phyloP scores from a whole-genome alignment of 2,888 invertebrate genomes.

The Orthosia cruda region DNA sequence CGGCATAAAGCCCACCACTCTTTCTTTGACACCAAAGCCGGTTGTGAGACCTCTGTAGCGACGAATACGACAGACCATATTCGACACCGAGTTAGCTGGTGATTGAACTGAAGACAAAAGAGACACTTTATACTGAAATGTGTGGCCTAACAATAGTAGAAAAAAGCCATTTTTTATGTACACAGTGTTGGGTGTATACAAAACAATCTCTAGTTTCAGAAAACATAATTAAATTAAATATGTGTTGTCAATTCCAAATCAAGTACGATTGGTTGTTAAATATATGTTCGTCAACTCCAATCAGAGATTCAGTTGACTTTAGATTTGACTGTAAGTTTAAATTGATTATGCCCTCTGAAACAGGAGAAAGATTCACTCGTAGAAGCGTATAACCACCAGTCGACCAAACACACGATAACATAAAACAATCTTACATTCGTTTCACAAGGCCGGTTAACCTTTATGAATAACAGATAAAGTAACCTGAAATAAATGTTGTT shows the following conservation, averaged over 20 bases:
- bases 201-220: not conserved
- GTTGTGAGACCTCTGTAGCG: conserved; percentile 92
- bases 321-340: not conserved
- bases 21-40: conserved; percentile 93
- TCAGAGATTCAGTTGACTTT: not conserved
- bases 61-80: conserved; percentile 91
- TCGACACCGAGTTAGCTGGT: conserved; percentile 68
- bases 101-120: conserved; percentile 65
- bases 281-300: no score
- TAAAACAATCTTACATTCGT: not conserved
- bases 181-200: not conserved
- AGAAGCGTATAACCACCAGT: not conserved
- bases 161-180: not conserved
- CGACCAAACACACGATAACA: not conserved
- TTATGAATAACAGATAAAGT: not conserved
- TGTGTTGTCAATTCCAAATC: not conserved
- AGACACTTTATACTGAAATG: conserved; percentile 21
- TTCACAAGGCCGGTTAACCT: not conserved
- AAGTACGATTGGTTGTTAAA: not conserved
- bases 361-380: not conserved
- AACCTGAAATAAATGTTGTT: no score
- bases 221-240: not conserved
- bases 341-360: not conserved
- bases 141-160: not conserved
- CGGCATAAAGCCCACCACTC: conserved; percentile 93